Conservation (phyloP, 2,797 vertebrate species). For the Lacerta agilis region DNA sequence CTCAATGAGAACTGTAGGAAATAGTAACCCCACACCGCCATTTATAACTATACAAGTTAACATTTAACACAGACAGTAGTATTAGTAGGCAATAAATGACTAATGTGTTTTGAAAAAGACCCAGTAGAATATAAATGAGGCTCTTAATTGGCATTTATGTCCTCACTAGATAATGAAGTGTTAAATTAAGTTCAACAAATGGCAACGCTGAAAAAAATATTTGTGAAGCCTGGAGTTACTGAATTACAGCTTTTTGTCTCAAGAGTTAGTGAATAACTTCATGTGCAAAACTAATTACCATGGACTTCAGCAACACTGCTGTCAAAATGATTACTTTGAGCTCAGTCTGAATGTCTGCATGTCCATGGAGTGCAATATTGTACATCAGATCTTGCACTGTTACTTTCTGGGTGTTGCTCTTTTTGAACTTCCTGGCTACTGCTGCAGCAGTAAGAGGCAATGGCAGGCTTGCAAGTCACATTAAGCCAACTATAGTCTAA, state of each 20-base stretch:
- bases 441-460: constrained; percentile 8
- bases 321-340: constrained; percentile 42
- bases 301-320: constrained; percentile 37
- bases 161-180: constrained; percentile 68
- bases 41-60: constrained; percentile 52
- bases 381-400: constrained; percentile 5
- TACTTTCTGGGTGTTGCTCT: constrained; percentile 18
- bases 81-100: constrained; percentile 63
- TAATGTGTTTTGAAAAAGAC: constrained; percentile 66
- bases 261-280: constrained; percentile 60
- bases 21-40: constrained; percentile 53
- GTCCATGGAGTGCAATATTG: constrained; percentile 13
- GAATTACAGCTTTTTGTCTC: constrained; percentile 35
- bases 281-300: constrained; percentile 31
- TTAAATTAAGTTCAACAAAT: constrained; percentile 71
- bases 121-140: constrained; percentile 59
- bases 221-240: constrained; percentile 47
- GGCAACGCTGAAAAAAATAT: constrained; percentile 22
- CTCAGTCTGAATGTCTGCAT: background rate
- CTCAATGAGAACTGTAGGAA: constrained; percentile 38
- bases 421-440: background rate
- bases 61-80: constrained; percentile 65
- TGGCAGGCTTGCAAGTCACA: no score
- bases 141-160: constrained; percentile 66
- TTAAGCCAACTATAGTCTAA: no score